Conservation (phyloP, 2,113 vertebrate species). For the Crotalus horridus region DNA sequence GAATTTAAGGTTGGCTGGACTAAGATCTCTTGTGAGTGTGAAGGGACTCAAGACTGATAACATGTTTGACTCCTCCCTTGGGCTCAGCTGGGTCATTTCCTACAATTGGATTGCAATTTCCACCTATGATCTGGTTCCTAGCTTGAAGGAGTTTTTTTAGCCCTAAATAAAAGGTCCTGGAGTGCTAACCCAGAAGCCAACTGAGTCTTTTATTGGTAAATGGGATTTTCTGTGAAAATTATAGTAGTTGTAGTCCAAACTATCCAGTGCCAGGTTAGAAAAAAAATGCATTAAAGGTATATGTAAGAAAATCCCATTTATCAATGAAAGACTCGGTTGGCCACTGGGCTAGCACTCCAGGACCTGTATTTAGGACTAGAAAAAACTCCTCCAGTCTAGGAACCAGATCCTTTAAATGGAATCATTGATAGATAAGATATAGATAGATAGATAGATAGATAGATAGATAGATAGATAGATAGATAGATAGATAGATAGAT, state of each 20-base stretch:
- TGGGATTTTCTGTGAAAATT: background rate
- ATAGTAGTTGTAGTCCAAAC: background rate
- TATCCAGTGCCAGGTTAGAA: background rate
- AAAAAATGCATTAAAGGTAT: background rate
- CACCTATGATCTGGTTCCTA: background rate
- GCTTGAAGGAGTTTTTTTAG: background rate
- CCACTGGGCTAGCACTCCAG: background rate
- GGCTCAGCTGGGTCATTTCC: no score
- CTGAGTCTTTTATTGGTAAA: background rate
- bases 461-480: no score
- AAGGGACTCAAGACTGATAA: no score
- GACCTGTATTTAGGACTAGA: background rate
- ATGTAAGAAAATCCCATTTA: background rate
- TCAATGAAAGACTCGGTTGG: background rate
- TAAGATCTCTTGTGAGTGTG: no score
- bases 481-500: background rate
- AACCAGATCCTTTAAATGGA: background rate
- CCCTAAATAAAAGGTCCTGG: background rate
- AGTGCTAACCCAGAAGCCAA: background rate
- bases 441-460: no score
- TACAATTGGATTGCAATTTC: no score
- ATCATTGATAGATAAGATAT: background rate
- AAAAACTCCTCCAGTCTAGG: background rate
- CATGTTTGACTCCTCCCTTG: no score
- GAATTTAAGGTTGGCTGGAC: no score